Base-by-base conservation (phyloP, 2,888 invertebrate genomes). In the Zeuzera pyrina region DNA sequence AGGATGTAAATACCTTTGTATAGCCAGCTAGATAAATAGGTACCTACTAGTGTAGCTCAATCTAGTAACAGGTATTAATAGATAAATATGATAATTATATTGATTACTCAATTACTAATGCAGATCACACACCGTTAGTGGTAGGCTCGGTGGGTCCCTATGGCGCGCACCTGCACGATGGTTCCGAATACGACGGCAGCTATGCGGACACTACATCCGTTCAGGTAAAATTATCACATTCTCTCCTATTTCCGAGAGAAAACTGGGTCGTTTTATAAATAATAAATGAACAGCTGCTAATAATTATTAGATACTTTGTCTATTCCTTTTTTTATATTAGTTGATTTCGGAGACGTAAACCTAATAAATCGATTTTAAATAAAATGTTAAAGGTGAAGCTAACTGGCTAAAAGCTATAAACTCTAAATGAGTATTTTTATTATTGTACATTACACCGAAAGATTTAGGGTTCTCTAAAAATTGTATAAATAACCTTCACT, bases 91-190 rank as follows among this genome's bases (percentile, higher is more conserved):
- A n/a, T n/a, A n/a, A n/a, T n/a, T n/a, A n/a, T n/a, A n/a, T n/a
- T n/a, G n/a, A n/a, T n/a, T n/a, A n/a, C n/a, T n/a, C n/a, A n/a
- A 8, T 25, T 6, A 12, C 45, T 31, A 36, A 48, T 55, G 35
- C 46, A 76, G 81, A 72, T 49, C 57, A 63, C 43, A 42, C 49
- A 34, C 81, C 93, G 7, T 60, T 90, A 46, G 86, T 97, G 28
- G 94, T 93, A 12, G 97, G 95, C 0, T 94, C 96, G 0, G 90
- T 97, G 38, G 97, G 97, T 0, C 95, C 97, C 0, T 97, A 94
- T 63, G 97, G 97, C 0, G 97, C 97, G 0, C 91, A 89, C 52
- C 83, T 95, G 21, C 91, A 92, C 57, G 95, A 98, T 66, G 93
- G 93, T 7, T 97, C 97, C 0, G 98, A 98, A 65, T 98, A 97